phyloP scores from a whole-genome alignment of 30 jellyfish, hydroid and myxozoan genomes.

The Aurelia sp. region DNA sequence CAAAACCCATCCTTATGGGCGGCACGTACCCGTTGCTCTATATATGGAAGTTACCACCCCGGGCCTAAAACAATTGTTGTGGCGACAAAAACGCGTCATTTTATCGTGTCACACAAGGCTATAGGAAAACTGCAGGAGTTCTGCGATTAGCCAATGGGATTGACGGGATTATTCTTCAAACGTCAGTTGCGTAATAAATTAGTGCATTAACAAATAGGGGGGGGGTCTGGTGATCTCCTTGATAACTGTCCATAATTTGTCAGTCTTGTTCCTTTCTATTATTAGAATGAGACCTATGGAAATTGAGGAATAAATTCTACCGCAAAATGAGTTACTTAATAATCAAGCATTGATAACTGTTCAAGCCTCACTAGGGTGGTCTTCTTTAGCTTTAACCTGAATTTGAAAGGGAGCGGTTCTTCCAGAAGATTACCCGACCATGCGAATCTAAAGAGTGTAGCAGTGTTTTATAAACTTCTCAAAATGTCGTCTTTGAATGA shows the following conservation, averaged over 20 bases:
- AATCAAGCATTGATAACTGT: constrained; percentile 1
- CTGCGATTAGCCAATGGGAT: too few relatives aligned
- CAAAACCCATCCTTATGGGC: too few relatives aligned
- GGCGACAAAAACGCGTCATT: too few relatives aligned
- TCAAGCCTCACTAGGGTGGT: constrained; percentile 53
- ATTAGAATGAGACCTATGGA: neutral
- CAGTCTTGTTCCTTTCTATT: neutral
- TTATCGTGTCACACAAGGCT: too few relatives aligned
- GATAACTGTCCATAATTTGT: neutral
- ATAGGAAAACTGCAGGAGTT: too few relatives aligned
- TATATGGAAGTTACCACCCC: too few relatives aligned
- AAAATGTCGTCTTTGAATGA: neutral
- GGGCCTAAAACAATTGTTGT: too few relatives aligned
- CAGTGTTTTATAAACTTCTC: constrained; percentile 36
- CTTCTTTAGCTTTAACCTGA: constrained; percentile 6
- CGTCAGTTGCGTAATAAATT: too few relatives aligned
- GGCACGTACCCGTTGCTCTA: too few relatives aligned
- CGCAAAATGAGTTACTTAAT: neutral
- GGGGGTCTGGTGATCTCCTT: neutral
- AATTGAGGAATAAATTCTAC: neutral
- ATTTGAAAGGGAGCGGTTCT: constrained; percentile 18
- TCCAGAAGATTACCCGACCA: constrained; percentile 11
- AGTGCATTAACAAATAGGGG: too few relatives aligned
- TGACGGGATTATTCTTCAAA: too few relatives aligned
- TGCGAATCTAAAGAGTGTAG: neutral